phyloP scores from a whole-genome alignment of 2,888 invertebrate species.

The Anarsia innoxiella region DNA sequence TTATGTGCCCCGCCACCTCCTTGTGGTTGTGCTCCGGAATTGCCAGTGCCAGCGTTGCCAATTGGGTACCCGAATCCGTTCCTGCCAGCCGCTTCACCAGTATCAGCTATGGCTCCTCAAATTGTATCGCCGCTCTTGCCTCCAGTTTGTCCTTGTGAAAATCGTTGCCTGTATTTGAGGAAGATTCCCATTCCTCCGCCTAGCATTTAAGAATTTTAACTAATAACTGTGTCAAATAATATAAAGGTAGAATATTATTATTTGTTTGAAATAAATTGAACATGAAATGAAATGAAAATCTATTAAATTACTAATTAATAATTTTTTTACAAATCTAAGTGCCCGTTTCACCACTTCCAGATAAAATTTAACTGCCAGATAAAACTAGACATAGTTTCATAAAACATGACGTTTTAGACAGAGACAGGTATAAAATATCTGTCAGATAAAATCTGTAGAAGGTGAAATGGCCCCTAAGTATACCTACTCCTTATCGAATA shows the following conservation, averaged over 20 bases:
- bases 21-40: neutral
- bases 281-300: neutral
- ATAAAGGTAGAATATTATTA: neutral
- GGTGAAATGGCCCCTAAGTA: too few relatives aligned
- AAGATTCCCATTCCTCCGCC: slow-evolving; percentile 55
- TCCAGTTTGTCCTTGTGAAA: slow-evolving; percentile 27
- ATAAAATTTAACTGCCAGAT: too few relatives aligned
- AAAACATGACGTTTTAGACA: too few relatives aligned
- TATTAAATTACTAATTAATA: neutral
- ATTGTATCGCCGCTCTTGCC: slow-evolving; percentile 28
- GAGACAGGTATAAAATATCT: too few relatives aligned
- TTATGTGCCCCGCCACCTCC: neutral
- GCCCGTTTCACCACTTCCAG: too few relatives aligned
- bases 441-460: too few relatives aligned
- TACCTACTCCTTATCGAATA: too few relatives aligned
- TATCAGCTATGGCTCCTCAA: slow-evolving; percentile 26
- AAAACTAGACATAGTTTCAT: too few relatives aligned
- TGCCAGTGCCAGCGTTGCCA: slow-evolving; percentile 10
- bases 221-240: neutral
- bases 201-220: slow-evolving; percentile 29
- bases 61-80: slow-evolving; percentile 23
- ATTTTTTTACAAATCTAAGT: too few relatives aligned
- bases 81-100: slow-evolving; percentile 29
- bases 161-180: slow-evolving; percentile 38
- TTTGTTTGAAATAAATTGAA: neutral